Evolutionary conservation across 2,888 invertebrate genomes (phyloP).

Genomic region (Harpagoxenus sublaevis): DNA sequence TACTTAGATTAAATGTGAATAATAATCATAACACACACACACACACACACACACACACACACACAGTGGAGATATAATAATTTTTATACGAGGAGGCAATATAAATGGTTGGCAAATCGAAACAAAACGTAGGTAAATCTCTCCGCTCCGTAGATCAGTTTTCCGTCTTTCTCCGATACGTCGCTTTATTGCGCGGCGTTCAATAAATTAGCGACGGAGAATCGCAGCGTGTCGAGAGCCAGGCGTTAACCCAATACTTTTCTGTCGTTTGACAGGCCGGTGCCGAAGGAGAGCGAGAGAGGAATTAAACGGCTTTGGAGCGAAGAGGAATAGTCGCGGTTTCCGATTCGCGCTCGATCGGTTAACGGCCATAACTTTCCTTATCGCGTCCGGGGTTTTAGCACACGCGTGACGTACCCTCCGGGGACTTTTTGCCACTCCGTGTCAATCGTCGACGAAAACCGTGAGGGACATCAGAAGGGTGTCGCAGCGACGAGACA

Average conservation of each 20-base stretch:
- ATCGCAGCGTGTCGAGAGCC: conserved; percentile 47
- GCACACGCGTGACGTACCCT: conserved; percentile 55
- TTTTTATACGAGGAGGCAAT: neutral
- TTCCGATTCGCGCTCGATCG: conserved; percentile 38
- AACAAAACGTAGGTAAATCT: conserved; percentile 17
- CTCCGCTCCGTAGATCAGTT: neutral
- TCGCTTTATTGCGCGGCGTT: conserved; percentile 36
- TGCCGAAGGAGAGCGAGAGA: conserved; percentile 13
- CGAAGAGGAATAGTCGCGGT: conserved; percentile 40
- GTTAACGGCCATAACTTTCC: conserved; percentile 59
- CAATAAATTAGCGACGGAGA: conserved; percentile 51
- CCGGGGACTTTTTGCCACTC: conserved; percentile 60
- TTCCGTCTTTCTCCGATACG: conserved; percentile 16
- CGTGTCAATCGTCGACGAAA: conserved; percentile 73
- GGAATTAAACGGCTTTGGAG: conserved; percentile 42
- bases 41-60: neutral
- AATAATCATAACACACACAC: neutral
- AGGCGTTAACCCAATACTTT: conserved; percentile 45
- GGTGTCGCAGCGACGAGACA: conserved; percentile 30
- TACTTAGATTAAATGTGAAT: neutral
- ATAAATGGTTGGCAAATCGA: neutral
- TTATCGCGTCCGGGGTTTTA: conserved; percentile 61
- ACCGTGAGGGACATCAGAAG: conserved; percentile 30
- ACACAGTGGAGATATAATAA: neutral
- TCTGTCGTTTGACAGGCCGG: conserved; percentile 16